Conservation (phyloP, 2,113 vertebrate genomes). For the Xenopus borealis region DNA sequence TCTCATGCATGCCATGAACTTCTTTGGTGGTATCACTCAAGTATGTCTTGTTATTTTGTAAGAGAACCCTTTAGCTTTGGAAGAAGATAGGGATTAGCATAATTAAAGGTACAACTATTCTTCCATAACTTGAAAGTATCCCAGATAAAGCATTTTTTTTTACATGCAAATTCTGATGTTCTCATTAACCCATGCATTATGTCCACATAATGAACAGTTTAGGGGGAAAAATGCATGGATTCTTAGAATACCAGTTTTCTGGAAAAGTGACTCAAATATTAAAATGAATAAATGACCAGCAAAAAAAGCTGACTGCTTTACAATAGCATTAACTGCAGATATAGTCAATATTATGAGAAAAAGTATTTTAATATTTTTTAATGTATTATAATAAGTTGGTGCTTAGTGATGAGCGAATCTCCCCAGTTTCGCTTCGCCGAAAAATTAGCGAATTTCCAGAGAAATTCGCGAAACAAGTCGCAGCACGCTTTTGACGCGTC, state of each 20-base stretch:
- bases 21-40: slow-evolving; percentile 34
- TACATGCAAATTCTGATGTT: slow-evolving; percentile 34
- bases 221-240: not conserved
- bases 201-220: not conserved
- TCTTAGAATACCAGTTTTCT: not conserved
- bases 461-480: too few relatives aligned
- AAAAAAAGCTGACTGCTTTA: too few relatives aligned
- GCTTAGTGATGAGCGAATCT: too few relatives aligned
- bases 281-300: too few relatives aligned
- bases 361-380: too few relatives aligned
- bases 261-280: too few relatives aligned
- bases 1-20: slow-evolving; percentile 8
- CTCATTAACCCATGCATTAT: slow-evolving; percentile 30
- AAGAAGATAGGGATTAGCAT: slow-evolving; percentile 40
- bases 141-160: slow-evolving; percentile 19
- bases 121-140: slow-evolving; percentile 42
- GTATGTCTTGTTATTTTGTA: slow-evolving; percentile 46
- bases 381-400: too few relatives aligned
- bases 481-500: too few relatives aligned
- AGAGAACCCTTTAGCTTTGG: slow-evolving; percentile 36
- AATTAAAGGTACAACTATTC: slow-evolving; percentile 46
- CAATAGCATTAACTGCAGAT: too few relatives aligned
- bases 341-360: too few relatives aligned
- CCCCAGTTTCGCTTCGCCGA: too few relatives aligned
- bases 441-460: too few relatives aligned